Evolutionary conservation across 2,797 vertebrate species (phyloP).

Genomic region (Pempheris klunzingeri): DNA sequence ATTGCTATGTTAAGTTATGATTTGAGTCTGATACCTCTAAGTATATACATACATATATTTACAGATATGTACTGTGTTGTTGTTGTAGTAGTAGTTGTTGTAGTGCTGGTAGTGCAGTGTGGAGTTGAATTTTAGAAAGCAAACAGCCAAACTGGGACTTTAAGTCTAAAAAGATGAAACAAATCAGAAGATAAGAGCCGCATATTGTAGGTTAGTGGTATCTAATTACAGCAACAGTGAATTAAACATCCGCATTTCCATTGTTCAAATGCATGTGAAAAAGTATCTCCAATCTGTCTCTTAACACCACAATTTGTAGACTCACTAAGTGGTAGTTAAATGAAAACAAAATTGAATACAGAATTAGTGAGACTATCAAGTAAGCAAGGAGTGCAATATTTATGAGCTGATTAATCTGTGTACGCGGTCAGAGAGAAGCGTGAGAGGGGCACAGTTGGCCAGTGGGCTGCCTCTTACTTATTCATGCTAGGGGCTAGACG

Average conservation of each 20-base stretch:
- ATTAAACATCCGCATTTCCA: conserved; percentile 22
- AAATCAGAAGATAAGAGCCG: conserved; percentile 8
- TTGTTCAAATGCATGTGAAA: conserved; percentile 7
- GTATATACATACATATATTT: too few species aligned
- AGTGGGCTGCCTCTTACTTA: conserved; percentile 74
- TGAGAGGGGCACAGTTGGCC: conserved; percentile 59
- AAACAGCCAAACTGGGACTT: conserved; percentile 18
- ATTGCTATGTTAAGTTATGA: neutral
- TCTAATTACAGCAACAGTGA: conserved; percentile 41
- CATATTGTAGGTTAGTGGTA: conserved; percentile 3
- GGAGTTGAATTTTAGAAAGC: conserved; percentile 12
- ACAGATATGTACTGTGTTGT: neutral
- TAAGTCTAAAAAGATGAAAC: conserved; percentile 5
- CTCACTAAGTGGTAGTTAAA: conserved; percentile 58
- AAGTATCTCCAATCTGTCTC: conserved; percentile 26
- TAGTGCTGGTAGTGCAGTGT: too few species aligned
- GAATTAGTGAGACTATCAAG: conserved; percentile 75
- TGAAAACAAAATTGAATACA: conserved; percentile 72
- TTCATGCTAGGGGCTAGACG: conserved; percentile 77
- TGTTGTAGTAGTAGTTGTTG: neutral
- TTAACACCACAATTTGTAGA: conserved; percentile 46
- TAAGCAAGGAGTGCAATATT: conserved; percentile 79
- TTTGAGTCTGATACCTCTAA: neutral
- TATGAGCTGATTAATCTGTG: conserved; percentile 80
- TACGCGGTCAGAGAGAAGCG: conserved; percentile 52